Base-by-base conservation (phyloP, 2,113 vertebrate genomes). In the Ancistrus triradiatus region DNA sequence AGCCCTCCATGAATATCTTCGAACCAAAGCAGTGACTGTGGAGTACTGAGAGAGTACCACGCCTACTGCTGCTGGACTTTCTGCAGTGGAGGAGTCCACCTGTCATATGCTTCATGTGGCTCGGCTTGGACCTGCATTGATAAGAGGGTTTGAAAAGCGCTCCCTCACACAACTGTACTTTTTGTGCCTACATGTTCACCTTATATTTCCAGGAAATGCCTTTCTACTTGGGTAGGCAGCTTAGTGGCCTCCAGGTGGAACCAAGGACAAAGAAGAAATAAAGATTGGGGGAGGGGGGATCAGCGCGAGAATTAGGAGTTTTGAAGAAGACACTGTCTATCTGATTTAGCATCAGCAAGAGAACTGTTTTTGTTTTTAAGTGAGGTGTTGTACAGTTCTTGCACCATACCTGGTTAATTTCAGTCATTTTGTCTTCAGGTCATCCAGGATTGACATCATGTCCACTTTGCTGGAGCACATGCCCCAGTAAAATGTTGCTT, bases 21-120 rank as follows among this genome's bases (percentile, higher is more conserved):
- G 90, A 86, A 98, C 93, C 73, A 98, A 98, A 89, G 89, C 95
- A 0, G 85, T 98, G 78, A 98, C 95, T 0, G 90, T 98, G 78
- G 95, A 98, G 66, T 98, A 98, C 75, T 97, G 53, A 63, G 52
- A 22, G 11, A 35, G 44, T 18, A 17, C 24, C 5, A 21, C 25
- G 40, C 19, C 27, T 0, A 8, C 6, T 44, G 33, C 22, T 0
- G 5, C 27, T 6, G 17, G 59, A 79, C 77, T 78, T 47, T 28
- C 19, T 65, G 48, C 40, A 11, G 25, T 18, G 14, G 19, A 24
- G 13, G 40, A 4, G 10, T 43, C 4, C 27, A 7, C 15, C 59
- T 63, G 10, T 24, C 42, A 64, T 31, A 37, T 27, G 47, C 59
- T 61, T 21, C 8, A 19, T 59, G 59, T 22, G 1, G 60, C 38